Percentiles rank a stretch among this genome's conserved stretches.
Conservation (phyloP, 2,113 vertebrate genomes). For the Chaenogobius annularis region DNA sequence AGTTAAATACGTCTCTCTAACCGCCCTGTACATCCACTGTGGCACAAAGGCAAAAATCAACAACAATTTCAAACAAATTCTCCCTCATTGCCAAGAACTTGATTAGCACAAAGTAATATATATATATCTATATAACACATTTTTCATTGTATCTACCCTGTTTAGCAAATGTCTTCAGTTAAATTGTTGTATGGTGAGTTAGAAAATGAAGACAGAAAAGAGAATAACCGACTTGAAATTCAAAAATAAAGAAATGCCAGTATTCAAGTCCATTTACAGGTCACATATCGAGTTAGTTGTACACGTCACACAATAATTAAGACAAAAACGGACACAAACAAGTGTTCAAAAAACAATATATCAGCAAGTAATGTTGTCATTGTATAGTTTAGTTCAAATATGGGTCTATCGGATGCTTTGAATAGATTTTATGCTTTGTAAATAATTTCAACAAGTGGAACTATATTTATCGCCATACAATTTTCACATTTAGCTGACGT, state of each 20-base stretch:
- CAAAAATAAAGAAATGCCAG: constrained; percentile 7
- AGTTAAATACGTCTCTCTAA: constrained; percentile 60
- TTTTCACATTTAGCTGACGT: background rate
- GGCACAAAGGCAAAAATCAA: constrained; percentile 31
- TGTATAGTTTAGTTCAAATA: background rate
- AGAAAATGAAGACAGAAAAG: constrained; percentile 23
- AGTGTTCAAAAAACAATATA: constrained; percentile 7
- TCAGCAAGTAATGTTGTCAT: background rate
- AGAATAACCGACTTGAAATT: background rate
- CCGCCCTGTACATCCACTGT: constrained; percentile 48
- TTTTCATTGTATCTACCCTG: constrained; percentile 56
- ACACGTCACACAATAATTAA: background rate
- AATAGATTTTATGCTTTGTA: background rate
- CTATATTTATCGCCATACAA: background rate
- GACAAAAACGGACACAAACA: constrained; percentile 20
- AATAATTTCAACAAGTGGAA: background rate
- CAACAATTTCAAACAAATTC: background rate
- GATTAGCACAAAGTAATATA: constrained; percentile 30
- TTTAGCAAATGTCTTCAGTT: constrained; percentile 41
- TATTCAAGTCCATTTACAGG: constrained; percentile 12
- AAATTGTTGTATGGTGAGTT: constrained; percentile 25
- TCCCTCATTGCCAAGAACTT: constrained; percentile 11
- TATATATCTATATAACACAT: background rate
- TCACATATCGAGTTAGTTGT: constrained; percentile 32
- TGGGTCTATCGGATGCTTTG: background rate